Percentiles rank a stretch among this genome's conserved stretches.
phyloP scores from a whole-genome alignment of 2,888 invertebrate genomes.

The Epinotia ramella region DNA sequence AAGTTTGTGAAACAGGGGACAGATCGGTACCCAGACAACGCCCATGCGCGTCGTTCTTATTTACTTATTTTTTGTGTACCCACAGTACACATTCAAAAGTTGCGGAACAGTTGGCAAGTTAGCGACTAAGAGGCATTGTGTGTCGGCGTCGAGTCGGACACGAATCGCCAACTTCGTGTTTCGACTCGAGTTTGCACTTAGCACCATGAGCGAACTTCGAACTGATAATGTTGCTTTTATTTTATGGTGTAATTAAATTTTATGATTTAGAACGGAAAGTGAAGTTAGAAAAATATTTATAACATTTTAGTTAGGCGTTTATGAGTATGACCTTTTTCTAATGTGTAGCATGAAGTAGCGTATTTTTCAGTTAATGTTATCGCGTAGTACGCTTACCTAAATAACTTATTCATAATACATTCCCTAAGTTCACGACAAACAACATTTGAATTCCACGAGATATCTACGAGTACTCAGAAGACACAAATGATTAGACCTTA shows the following conservation, averaged over 20 bases:
- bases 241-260: constrained; percentile 13
- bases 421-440: too few species aligned
- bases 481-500: too few species aligned
- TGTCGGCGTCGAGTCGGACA: constrained; percentile 45
- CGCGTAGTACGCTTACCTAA: too few species aligned
- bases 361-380: too few species aligned
- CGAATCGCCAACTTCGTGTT: constrained; percentile 56
- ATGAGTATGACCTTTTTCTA: too few species aligned
- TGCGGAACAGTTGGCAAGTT: constrained; percentile 21
- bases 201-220: constrained; percentile 44
- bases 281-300: too few species aligned
- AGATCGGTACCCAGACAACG: neutral
- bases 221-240: constrained; percentile 9
- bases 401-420: too few species aligned
- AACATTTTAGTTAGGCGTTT: too few species aligned
- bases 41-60: neutral
- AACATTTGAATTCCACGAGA: too few species aligned
- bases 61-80: neutral
- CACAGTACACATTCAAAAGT: constrained; percentile 4
- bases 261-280: neutral
- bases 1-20: neutral
- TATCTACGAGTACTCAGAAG: too few species aligned
- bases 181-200: constrained; percentile 70
- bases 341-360: too few species aligned
- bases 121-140: constrained; percentile 39